phyloP scores from a whole-genome alignment of 2,797 vertebrate genomes.

The Enteromius argenteus region DNA sequence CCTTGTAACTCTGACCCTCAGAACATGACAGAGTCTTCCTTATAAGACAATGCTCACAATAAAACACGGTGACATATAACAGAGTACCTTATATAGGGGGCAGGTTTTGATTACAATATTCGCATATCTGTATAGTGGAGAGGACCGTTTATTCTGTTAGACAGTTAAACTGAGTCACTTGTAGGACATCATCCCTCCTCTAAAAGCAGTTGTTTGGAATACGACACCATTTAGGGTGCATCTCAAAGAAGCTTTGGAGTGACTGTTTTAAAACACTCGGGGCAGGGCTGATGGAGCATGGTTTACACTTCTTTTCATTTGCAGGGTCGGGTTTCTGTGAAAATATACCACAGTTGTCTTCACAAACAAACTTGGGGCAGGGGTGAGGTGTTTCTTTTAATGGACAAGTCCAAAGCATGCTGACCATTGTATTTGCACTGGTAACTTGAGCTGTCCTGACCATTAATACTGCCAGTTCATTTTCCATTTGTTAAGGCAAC shows the following conservation, averaged over 20 bases:
- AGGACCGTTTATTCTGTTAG: slow-evolving; percentile 41
- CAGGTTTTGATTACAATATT: slow-evolving; percentile 66
- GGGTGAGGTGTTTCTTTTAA: slow-evolving; percentile 56
- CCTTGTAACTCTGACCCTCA: slow-evolving; percentile 52
- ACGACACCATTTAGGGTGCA: slow-evolving; percentile 26
- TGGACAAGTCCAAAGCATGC: slow-evolving; percentile 60
- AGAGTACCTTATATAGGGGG: slow-evolving; percentile 78
- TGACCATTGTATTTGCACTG: slow-evolving; percentile 52
- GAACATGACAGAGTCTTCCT: slow-evolving; percentile 72
- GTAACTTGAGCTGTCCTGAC: slow-evolving; percentile 60
- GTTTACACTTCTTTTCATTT: slow-evolving; percentile 44
- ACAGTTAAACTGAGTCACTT: neutral
- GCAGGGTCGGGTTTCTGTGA: slow-evolving; percentile 65
- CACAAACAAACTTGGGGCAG: slow-evolving; percentile 66
- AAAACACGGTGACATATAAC: slow-evolving; percentile 66
- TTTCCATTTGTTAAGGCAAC: slow-evolving; percentile 47
- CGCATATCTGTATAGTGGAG: slow-evolving; percentile 44
- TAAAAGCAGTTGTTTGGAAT: slow-evolving; percentile 38
- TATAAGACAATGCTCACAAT: slow-evolving; percentile 81
- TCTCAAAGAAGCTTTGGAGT: slow-evolving; percentile 1
- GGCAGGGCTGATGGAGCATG: slow-evolving; percentile 19
- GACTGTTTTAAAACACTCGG: slow-evolving; percentile 33
- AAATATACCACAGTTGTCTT: slow-evolving; percentile 67
- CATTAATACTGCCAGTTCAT: slow-evolving; percentile 39
- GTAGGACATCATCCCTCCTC: slow-evolving; percentile 8